These are phyloP conservation scores for Acipenser transmontanus DNA, from an alignment of 2,797 vertebrate genomes.

Conservation along the genomic window DNA sequence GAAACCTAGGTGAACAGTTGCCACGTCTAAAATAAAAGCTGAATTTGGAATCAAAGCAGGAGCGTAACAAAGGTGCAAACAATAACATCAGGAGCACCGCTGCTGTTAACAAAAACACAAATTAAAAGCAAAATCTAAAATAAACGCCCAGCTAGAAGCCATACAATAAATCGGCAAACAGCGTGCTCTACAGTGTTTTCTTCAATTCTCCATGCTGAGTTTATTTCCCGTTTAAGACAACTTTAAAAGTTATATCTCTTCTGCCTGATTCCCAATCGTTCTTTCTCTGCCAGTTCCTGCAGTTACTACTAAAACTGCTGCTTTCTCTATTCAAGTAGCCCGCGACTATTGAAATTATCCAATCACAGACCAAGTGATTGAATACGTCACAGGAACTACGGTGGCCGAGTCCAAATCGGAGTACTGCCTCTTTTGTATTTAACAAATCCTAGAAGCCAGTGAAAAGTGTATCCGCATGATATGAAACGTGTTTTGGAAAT, in stretches of 20 bases:
- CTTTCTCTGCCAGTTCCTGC: not conserved
- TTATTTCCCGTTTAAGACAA: not conserved
- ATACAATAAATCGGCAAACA: too few species aligned
- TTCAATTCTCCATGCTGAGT: constrained; percentile 8
- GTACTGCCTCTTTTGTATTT: too few species aligned
- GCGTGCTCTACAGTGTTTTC: not conserved
- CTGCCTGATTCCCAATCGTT: not conserved
- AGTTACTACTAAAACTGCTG: constrained; percentile 9
- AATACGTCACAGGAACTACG: constrained; percentile 36
- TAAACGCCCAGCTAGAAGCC: not conserved
- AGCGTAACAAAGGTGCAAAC: constrained; percentile 20
- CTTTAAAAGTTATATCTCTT: not conserved
- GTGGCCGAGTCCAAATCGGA: constrained; percentile 20
- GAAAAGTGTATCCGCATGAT: too few species aligned
- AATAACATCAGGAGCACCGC: not conserved
- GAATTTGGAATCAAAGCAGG: not conserved
- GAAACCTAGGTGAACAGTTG: constrained; percentile 3
- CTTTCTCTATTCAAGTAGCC: constrained; percentile 88
- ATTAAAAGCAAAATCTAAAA: constrained; percentile 6
- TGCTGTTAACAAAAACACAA: not conserved
- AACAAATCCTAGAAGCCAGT: too few species aligned
- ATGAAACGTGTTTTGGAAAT: too few species aligned
- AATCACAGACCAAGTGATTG: constrained; percentile 52
- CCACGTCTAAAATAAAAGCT: constrained; percentile 7
- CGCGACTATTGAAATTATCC: constrained; percentile 96